Conservation (phyloP, 2,797 vertebrate species). For the Myoxocephalus aenaeus region DNA sequence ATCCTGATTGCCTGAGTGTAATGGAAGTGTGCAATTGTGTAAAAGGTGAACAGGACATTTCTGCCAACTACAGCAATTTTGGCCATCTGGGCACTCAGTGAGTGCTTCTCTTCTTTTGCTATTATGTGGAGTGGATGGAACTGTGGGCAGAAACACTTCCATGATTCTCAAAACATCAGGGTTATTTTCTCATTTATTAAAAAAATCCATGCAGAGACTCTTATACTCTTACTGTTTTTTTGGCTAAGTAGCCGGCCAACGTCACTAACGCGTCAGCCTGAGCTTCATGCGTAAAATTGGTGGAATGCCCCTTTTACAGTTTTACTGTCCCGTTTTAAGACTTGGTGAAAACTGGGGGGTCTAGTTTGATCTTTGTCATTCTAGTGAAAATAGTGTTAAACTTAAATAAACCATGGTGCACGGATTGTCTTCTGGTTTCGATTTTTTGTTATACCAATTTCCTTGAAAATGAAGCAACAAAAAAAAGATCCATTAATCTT, state of each 20-base stretch:
- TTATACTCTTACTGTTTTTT: not conserved
- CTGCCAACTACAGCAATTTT: not conserved
- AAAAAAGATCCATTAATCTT: not conserved
- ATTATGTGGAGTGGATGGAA: not conserved
- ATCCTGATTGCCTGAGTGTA: not conserved
- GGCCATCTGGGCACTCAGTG: not conserved
- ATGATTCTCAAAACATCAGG: too few relatives aligned
- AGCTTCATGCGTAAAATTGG: not conserved
- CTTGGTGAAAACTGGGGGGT: not conserved
- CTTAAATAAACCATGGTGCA: not conserved
- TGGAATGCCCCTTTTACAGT: not conserved
- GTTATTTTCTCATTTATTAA: too few relatives aligned
- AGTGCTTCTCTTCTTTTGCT: not conserved
- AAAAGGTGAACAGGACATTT: not conserved
- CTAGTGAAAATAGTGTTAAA: not conserved
- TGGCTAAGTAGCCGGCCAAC: not conserved
- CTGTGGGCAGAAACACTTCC: not conserved
- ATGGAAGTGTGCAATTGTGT: not conserved
- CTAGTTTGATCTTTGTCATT: not conserved
- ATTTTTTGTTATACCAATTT: not conserved
- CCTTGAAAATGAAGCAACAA: not conserved
- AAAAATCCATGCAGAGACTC: too few relatives aligned
- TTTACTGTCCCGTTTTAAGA: not conserved
- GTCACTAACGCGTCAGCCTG: not conserved
- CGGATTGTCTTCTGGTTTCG: not conserved